phyloP scores from a whole-genome alignment of 2,797 vertebrate genomes.

The Acomys russatus region DNA sequence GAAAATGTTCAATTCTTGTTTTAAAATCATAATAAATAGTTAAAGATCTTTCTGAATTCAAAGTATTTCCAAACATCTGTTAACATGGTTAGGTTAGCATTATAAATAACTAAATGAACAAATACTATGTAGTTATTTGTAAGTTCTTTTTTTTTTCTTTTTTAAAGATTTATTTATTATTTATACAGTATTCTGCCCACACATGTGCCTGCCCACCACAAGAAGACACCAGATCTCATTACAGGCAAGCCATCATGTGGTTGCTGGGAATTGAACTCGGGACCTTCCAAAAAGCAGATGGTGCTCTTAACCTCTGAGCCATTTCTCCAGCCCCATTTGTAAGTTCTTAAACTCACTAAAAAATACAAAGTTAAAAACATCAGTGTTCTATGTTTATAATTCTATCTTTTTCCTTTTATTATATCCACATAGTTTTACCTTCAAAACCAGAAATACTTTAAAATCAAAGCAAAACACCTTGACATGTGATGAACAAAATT shows the following conservation, averaged over 20 bases:
- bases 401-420: slow-evolving; percentile 44
- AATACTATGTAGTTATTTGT: not conserved
- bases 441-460: slow-evolving; percentile 63
- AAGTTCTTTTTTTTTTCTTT: slow-evolving; percentile 22
- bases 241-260: no score
- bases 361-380: slow-evolving; percentile 24
- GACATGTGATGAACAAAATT: slow-evolving; percentile 66
- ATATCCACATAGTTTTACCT: slow-evolving; percentile 42
- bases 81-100: slow-evolving; percentile 1
- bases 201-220: no score
- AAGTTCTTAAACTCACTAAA: slow-evolving; percentile 59
- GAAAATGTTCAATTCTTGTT: not conserved
- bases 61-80: slow-evolving; percentile 59
- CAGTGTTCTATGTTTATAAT: not conserved
- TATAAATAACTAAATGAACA: not conserved
- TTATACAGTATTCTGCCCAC: no score
- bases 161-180: no score
- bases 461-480: slow-evolving; percentile 48
- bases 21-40: slow-evolving; percentile 36
- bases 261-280: no score
- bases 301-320: no score
- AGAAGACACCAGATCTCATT: no score
- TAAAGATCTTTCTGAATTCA: slow-evolving; percentile 49
- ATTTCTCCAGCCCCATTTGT: no score
- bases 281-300: no score